Evolutionary conservation across 2,113 vertebrate genomes (phyloP).

Genomic region (Gracilinanus agilis): DNA sequence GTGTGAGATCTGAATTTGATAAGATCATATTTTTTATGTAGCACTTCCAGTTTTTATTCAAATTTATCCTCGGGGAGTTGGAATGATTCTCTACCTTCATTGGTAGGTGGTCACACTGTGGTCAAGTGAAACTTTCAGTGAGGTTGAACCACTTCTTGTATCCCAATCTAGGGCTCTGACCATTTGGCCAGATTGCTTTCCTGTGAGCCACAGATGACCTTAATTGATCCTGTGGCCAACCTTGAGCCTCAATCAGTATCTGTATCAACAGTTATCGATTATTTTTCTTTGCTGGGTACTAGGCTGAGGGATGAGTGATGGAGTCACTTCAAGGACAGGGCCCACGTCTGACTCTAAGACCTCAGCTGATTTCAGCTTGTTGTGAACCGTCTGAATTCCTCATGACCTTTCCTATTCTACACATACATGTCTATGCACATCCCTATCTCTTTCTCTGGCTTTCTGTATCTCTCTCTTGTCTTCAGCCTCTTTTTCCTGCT

Average conservation of each 20-base stretch:
- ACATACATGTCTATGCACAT: slow-evolving; percentile 7
- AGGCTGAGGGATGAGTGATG: neutral
- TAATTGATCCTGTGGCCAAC: neutral
- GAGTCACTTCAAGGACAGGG: neutral
- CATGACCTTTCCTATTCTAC: neutral
- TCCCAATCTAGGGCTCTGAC: neutral
- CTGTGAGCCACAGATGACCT: neutral
- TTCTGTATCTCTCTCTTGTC: neutral
- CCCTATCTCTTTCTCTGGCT: neutral
- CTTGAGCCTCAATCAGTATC: neutral
- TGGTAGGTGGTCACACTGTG: slow-evolving; percentile 8
- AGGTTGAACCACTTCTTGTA: neutral
- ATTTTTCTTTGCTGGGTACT: slow-evolving; percentile 9
- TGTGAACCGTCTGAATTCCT: neutral
- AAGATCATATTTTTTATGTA: neutral
- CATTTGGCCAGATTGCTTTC: slow-evolving; percentile 4
- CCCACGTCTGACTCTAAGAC: neutral
- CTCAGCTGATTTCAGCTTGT: neutral
- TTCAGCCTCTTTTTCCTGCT: neutral
- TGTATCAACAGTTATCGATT: neutral
- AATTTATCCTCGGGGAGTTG: neutral
- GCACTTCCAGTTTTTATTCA: neutral
- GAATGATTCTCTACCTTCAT: neutral
- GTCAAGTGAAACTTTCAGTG: neutral
- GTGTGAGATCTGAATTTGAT: neutral